These are phyloP conservation scores for Acrossocheilus fasciatus DNA, from an alignment of 2,797 vertebrate species.

Conservation along the genomic window DNA sequence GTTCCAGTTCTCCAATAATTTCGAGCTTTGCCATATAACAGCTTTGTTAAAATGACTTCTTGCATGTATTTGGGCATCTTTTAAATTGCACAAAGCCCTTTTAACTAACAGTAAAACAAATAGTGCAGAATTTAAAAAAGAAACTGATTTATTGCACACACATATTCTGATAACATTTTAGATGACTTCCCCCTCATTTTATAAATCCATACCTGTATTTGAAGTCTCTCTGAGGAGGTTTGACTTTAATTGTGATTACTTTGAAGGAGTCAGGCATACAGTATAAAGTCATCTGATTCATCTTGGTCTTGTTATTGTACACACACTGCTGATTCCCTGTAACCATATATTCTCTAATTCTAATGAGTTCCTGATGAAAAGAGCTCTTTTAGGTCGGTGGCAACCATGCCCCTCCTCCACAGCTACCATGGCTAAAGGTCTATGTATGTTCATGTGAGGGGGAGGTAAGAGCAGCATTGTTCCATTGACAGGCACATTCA, in stretches of 20 bases:
- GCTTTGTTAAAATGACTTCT: not conserved
- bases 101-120: not conserved
- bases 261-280: not conserved
- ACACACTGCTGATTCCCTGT: not conserved
- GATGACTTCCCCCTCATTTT: not conserved
- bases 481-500: slow-evolving; percentile 19
- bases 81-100: not conserved
- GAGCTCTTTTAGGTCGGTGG: slow-evolving; percentile 15
- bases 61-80: not conserved
- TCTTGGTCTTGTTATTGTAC: not conserved
- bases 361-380: slow-evolving; percentile 29
- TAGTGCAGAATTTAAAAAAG: not conserved
- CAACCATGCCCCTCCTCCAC: slow-evolving; percentile 31
- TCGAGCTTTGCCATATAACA: not conserved
- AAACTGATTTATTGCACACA: not conserved
- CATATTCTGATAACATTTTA: not conserved
- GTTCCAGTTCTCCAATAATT: not conserved
- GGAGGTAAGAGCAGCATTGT: slow-evolving; percentile 30
- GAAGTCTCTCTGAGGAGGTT: not conserved
- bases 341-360: slow-evolving; percentile 8
- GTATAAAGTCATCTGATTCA: not conserved
- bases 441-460: slow-evolving; percentile 14
- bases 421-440: slow-evolving; percentile 2
- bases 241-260: not conserved
- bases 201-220: not conserved